A percentile compares a stretch with the other conserved stretches of the same genome.
Conservation (phyloP, 2,888 invertebrate genomes). For the Leptarthrus brevirostris region DNA sequence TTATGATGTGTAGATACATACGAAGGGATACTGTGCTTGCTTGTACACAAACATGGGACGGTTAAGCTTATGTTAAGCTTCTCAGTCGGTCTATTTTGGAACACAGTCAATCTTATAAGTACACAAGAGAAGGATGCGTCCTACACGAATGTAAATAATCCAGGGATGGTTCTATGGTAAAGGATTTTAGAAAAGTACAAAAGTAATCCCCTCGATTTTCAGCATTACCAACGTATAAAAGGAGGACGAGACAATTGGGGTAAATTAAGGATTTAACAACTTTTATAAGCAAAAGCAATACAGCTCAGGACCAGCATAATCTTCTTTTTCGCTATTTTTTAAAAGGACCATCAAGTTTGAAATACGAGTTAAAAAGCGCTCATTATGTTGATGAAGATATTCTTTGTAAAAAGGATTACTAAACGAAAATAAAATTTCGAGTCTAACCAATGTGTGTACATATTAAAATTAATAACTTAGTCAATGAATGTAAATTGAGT, state of each 20-base stretch:
- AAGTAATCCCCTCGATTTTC: conserved; percentile 18
- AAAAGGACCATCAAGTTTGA: not conserved
- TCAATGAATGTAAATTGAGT: no score
- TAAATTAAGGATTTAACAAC: conserved; percentile 28
- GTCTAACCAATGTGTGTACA: no score
- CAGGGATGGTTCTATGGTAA: conserved; percentile 27
- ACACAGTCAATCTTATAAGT: conserved; percentile 28
- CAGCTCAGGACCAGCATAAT: conserved; percentile 27
- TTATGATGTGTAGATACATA: conserved; percentile 20
- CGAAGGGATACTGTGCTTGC: not conserved
- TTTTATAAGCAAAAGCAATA: conserved; percentile 8
- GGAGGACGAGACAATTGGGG: conserved; percentile 38
- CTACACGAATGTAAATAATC: conserved; percentile 35
- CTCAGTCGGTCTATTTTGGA: not conserved
- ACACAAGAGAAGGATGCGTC: conserved; percentile 21
- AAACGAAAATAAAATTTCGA: no score
- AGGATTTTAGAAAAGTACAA: conserved; percentile 40
- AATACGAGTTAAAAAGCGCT: no score
- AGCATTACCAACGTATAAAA: conserved; percentile 32
- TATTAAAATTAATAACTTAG: no score
- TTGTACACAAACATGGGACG: not conserved
- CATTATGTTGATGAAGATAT: no score
- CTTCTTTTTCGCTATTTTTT: conserved; percentile 14
- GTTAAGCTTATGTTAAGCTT: conserved; percentile 11
- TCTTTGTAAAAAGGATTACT: no score